Evolutionary conservation across 1,140 invertebrate species (phyloP).

Genomic region (Delia radicum): DNA sequence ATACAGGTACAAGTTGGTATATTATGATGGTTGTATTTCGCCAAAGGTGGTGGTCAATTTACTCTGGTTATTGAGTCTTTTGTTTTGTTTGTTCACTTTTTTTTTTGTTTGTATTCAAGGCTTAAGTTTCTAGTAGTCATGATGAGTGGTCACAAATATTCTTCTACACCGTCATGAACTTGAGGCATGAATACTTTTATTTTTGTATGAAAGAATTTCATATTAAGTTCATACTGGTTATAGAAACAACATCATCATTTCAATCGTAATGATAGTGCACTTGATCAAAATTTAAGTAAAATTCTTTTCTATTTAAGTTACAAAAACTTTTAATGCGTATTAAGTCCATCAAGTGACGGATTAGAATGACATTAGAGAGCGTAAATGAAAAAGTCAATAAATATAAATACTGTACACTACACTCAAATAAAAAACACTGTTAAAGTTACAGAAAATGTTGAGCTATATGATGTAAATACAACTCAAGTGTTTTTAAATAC

Average conservation of each 20-base stretch:
- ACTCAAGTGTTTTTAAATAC: too few species aligned
- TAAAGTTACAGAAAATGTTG: too few species aligned
- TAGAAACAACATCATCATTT: background rate
- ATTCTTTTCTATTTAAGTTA: background rate
- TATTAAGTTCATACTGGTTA: background rate
- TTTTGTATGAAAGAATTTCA: background rate
- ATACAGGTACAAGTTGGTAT: too few species aligned
- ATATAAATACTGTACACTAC: too few species aligned
- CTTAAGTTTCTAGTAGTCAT: background rate
- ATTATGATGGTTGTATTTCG: too few species aligned
- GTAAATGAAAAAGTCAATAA: too few species aligned
- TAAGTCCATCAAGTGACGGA: background rate
- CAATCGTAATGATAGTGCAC: background rate
- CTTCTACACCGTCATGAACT: background rate
- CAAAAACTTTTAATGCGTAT: background rate
- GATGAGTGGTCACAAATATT: background rate
- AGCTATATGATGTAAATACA: too few species aligned
- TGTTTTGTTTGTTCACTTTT: background rate
- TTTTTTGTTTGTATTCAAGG: background rate
- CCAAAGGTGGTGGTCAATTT: background rate
- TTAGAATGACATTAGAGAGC: background rate
- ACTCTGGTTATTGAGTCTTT: background rate
- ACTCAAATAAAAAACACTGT: too few species aligned
- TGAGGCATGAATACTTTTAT: background rate
- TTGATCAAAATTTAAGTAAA: background rate